Evolutionary conservation across 23 tunicate genomes (phyloP).

Genomic region (Halocynthia roretzi): DNA sequence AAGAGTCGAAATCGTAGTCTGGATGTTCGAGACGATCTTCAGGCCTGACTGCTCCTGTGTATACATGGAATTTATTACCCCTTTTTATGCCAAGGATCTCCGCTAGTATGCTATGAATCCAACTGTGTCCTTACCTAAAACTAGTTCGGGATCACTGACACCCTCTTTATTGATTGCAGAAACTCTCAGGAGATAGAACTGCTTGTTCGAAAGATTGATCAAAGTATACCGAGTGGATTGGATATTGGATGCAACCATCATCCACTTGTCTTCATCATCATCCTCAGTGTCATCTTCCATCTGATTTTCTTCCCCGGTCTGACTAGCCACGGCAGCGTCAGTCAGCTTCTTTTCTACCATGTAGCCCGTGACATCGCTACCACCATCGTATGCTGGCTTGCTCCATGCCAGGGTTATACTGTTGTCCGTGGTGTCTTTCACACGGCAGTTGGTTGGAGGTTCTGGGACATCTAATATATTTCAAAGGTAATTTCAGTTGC

Average conservation of each 20-base stretch:
- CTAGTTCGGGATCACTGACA: slow-evolving; percentile 9
- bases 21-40: slow-evolving; percentile 82
- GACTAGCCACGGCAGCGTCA: not conserved
- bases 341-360: slow-evolving; percentile 54
- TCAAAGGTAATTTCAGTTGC: not conserved
- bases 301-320: slow-evolving; percentile 9
- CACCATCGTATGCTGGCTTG: slow-evolving; percentile 88
- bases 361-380: slow-evolving; percentile 65
- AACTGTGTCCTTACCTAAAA: not conserved
- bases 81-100: too few species aligned
- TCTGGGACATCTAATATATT: slow-evolving; percentile 56
- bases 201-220: slow-evolving; percentile 32
- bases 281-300: slow-evolving; percentile 1
- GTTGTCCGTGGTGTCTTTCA: slow-evolving; percentile 50
- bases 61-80: too few species aligned
- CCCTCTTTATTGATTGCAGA: slow-evolving; percentile 33
- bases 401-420: slow-evolving; percentile 62
- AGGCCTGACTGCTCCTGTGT: slow-evolving; percentile 53
- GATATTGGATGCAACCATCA: slow-evolving; percentile 37
- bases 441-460: slow-evolving; percentile 56
- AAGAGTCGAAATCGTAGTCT: slow-evolving; percentile 73
- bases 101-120: too few species aligned
- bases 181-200: slow-evolving; percentile 25
- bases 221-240: slow-evolving; percentile 27
- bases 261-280: slow-evolving; percentile 49